phyloP scores from a whole-genome alignment of 2,888 invertebrate species.

The Melieria omissa region DNA sequence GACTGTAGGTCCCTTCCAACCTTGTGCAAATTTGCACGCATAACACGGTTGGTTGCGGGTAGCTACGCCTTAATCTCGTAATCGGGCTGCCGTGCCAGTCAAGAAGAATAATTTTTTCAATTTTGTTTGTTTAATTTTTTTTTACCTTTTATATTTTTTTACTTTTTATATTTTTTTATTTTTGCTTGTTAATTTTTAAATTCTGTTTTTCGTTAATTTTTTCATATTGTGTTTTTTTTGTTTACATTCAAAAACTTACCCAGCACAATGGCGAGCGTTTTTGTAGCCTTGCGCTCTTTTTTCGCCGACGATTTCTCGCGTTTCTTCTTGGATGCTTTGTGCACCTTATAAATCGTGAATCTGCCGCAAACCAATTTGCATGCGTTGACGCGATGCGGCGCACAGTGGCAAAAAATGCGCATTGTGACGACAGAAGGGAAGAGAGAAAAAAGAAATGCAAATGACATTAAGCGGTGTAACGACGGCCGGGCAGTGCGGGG shows the following conservation, averaged over 20 bases:
- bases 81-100: too few species aligned
- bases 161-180: background rate
- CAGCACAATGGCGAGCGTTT: constrained; percentile 97
- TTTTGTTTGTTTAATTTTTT: too few species aligned
- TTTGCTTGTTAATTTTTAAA: too few species aligned
- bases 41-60: too few species aligned
- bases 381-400: constrained; percentile 11
- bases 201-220: too few species aligned
- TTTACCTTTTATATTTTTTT: background rate
- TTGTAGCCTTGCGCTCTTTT: constrained; percentile 97
- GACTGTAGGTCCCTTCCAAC: too few species aligned
- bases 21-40: too few species aligned
- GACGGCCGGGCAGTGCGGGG: too few species aligned
- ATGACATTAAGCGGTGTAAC: background rate
- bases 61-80: too few species aligned
- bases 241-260: constrained; percentile 73
- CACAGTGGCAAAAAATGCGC: constrained; percentile 10
- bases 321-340: constrained; percentile 95
- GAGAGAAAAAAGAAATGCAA: background rate
- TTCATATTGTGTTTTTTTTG: too few species aligned
- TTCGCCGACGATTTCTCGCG: constrained; percentile 92
- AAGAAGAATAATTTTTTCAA: too few species aligned
- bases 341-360: constrained; percentile 92
- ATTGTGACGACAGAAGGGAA: background rate
- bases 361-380: constrained; percentile 62